Base-by-base conservation (phyloP, 2,113 vertebrate genomes). In the Eptesicus fuscus region DNA sequence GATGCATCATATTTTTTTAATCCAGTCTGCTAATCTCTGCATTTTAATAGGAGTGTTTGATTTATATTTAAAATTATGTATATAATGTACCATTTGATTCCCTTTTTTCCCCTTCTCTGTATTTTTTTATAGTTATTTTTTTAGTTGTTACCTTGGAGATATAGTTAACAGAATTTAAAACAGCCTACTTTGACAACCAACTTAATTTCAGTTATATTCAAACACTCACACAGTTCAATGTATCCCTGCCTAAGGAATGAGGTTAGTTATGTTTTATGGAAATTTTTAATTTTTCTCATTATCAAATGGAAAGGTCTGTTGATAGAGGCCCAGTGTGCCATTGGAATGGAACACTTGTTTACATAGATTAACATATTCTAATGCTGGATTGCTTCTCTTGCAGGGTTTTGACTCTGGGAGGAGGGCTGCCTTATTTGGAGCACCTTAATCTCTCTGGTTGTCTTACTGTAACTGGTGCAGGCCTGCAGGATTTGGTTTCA, bases 401-500 rank as follows among this genome's bases (percentile, higher is more conserved):
- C 98, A 99, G 99, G 98, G 99, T 98, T 14, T 77, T 99, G 97
- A 98, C 99, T 93, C 98, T 99, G 98, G 98, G 98, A 84, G 99
- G 99, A 97, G 99, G 99, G 25, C 99, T 99, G 96, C 99, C 99
- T 0, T 97, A 98, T 25, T 73, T 99, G 98, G 99, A 99, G 93
- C 99, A 99, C 96, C 99, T 99, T 42, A 99, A 99, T 96, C 98
- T 99, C 97, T 99, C 99, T 0, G 99, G 99, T 16, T 99, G 99
- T 97, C 99, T 99, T 82, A 98, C 99, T 96, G 98, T 99, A 78
- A 99, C 99, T 51, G 99, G 99, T 94, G 98, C 98, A 73, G 99
- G 99, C 90, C 99, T 99, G 96, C 99, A 99, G 97, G 99, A 99
- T 91, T 98, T 99, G 95, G 99, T 99, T 91, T 98, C 99, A 4